Conservation (phyloP, 2,888 invertebrate genomes). For the Brachyptera putata region DNA sequence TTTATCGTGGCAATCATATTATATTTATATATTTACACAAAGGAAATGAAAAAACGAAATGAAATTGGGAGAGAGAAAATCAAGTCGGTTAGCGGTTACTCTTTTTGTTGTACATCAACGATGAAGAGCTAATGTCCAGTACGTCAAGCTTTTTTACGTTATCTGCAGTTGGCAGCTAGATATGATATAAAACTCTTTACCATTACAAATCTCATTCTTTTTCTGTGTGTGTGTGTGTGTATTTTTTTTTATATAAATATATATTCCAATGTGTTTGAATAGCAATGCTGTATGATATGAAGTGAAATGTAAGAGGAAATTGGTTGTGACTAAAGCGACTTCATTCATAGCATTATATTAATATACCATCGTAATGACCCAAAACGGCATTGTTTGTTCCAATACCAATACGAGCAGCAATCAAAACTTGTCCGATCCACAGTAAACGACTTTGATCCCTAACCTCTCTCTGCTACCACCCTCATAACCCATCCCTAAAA, state of each 20-base stretch:
- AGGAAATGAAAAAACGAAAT: neutral
- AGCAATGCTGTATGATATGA: neutral
- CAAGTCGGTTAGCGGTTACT: neutral
- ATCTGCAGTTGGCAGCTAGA: conserved; percentile 4
- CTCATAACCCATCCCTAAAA: too few species aligned
- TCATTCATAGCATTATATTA: too few species aligned
- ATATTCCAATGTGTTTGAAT: neutral
- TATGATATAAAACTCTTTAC: neutral
- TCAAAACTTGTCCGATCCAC: neutral
- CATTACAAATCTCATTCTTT: neutral
- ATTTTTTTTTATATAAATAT: too few species aligned
- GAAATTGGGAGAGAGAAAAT: neutral
- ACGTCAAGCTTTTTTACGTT: neutral
- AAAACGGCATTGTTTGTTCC: neutral
- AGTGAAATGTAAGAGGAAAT: too few species aligned
- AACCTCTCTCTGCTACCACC: too few species aligned
- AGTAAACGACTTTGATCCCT: conserved; percentile 14
- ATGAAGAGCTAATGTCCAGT: neutral
- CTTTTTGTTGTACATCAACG: neutral
- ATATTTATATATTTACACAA: too few species aligned
- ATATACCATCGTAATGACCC: too few species aligned
- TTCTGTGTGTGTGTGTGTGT: neutral
- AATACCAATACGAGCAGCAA: conserved; percentile 2
- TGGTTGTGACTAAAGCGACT: neutral
- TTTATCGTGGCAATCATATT: too few species aligned